phyloP scores from a whole-genome alignment of 2,113 vertebrate genomes.

The Tichodroma muraria region DNA sequence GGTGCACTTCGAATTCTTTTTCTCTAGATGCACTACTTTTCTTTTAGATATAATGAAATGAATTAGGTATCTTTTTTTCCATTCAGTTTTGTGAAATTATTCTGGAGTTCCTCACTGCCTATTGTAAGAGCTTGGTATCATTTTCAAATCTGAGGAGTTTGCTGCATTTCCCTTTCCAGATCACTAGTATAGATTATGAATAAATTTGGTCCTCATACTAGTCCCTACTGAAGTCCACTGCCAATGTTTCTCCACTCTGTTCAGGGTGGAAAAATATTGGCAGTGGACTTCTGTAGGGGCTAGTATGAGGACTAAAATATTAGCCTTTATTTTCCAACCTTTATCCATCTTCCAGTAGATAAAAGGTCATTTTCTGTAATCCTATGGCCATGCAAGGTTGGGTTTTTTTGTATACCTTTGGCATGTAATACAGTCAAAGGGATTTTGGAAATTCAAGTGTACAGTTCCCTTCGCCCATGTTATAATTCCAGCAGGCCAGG shows the following conservation, averaged over 20 bases:
- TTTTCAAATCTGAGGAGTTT: neutral
- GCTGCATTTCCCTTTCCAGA: neutral
- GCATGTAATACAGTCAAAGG: neutral
- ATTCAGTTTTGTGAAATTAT: neutral
- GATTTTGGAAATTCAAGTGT: neutral
- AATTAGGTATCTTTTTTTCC: neutral
- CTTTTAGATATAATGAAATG: neutral
- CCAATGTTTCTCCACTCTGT: neutral
- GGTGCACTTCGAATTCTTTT: neutral
- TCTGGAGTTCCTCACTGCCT: neutral
- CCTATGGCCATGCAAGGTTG: neutral
- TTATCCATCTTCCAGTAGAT: neutral
- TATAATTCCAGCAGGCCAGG: neutral
- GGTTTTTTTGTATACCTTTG: neutral
- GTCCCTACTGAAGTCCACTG: neutral
- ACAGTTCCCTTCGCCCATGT: neutral
- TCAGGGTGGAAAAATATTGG: neutral
- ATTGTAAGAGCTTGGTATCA: neutral
- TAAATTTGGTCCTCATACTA: neutral
- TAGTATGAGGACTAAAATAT: no score
- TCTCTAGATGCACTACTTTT: neutral
- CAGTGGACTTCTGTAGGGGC: no score
- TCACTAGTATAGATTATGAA: neutral
- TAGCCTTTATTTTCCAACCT: neutral
- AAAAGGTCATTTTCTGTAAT: neutral